Evolutionary conservation across 2,797 vertebrate genomes (phyloP), one percentile per base, ranked within the genome.

Genomic region (Gadopsis marmoratus): DNA sequence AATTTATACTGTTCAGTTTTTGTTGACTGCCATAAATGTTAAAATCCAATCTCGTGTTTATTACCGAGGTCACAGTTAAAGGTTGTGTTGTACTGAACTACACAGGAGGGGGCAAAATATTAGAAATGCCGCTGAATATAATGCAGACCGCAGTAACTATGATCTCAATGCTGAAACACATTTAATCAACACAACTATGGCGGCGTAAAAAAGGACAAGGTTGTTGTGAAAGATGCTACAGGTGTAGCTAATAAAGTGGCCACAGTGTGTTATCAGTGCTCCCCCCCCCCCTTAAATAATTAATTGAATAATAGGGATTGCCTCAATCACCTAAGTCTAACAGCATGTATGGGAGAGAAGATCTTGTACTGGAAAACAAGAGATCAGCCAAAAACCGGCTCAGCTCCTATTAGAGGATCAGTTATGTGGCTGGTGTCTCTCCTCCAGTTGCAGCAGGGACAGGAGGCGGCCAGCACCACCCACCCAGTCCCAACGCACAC

Each of bases 391-490:
- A 79, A 70, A 45, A 3, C 21, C n/a, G 8, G 39, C 72, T 71
- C 35, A 63, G 83, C 54, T 84, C 79, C 5, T 65, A 19, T 89
- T 82, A 89, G 81, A 68, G 60, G 88, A 77, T 87, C 80, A 26
- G 55, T 73, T 50, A 2, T 71, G 43, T 51, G n/a, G 60, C 55
- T 41, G 55, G 29, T 62, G 72, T 10, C 60, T 73, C 84, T 83
- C 63, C 88, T 90, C 86, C 12, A 6, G 85, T 92, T 91, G 86
- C 90, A 86, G 70, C 69, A 62, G 73, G 16, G 48, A 88, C 91
- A 93, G 81, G 78, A 78, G 79, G 43, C 72, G 81, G 82, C 78
- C 60, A 91, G 54, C 86, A 90, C 50, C 59, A 55, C 45, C 51
- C 62, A 73, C 80, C 39, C 80, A 73, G 50, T 13, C 48, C 59